phyloP scores from a whole-genome alignment of 2,113 vertebrate species.

The Ptyas mucosa region DNA sequence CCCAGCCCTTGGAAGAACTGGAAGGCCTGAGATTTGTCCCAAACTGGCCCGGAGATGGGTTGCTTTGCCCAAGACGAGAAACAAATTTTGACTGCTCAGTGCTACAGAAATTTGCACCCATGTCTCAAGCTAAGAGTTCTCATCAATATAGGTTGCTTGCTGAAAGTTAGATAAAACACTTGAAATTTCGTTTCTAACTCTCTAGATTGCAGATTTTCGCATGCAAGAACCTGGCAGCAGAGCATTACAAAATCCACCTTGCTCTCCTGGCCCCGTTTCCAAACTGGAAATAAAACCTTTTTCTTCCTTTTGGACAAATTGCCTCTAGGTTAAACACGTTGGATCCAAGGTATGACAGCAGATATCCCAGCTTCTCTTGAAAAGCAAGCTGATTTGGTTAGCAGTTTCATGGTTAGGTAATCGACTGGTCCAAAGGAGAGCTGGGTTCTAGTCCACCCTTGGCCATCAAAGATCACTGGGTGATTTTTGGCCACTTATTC shows the following conservation, averaged over 20 bases:
- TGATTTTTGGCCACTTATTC: neutral
- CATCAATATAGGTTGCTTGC: neutral
- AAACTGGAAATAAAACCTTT: neutral
- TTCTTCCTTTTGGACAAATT: neutral
- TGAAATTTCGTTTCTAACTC: neutral
- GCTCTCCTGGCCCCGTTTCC: neutral
- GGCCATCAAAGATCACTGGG: neutral
- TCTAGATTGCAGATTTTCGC: neutral
- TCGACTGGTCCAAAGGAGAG: neutral
- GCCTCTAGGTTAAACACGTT: neutral
- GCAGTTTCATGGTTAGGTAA: neutral
- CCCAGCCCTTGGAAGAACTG: neutral
- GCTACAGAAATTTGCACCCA: neutral
- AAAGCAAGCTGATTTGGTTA: neutral
- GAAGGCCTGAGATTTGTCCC: neutral
- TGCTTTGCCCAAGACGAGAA: neutral
- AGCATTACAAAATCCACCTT: neutral
- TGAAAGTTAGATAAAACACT: neutral
- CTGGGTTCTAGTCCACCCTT: neutral
- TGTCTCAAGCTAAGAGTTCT: neutral
- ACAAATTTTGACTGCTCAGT: neutral
- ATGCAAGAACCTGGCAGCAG: neutral
- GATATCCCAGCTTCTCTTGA: neutral
- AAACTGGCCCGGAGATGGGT: neutral
- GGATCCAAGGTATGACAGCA: neutral